Evolutionary conservation across 2,888 invertebrate species (phyloP), one percentile per base, ranked within the genome.

Genomic region (Germaria angustata): DNA sequence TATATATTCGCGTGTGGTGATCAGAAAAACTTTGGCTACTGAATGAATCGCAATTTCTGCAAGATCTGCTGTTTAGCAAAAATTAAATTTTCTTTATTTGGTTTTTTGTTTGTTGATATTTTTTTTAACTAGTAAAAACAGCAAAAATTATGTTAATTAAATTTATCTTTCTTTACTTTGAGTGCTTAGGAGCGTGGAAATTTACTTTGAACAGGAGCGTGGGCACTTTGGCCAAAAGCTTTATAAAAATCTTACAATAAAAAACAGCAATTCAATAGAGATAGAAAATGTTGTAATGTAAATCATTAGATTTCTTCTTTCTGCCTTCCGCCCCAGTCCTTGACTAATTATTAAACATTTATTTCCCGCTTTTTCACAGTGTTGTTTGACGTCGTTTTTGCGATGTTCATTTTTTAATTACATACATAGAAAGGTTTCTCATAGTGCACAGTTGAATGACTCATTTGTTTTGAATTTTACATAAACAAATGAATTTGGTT

Each of bases 11-110:
- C 49, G 75, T 79, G 71, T 69, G 61, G 5, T 76, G 66, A 76
- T 53, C 76, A 24, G n/a, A n/a, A 71, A 82, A 82, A 55, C 59
- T 79, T 79, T 82, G 66, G 82, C 82, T 61, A 68, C 71, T 75
- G 59, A 82, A 82, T 82, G 75, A 82, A 79, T 49, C 53, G 15
- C 59, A 49, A 39, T 79, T 61, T 55, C 22, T 63, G 59, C 51
- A 49, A 78, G 59, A 71, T 75, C 53, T 53, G 41, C 44, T 59
- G 53, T 51, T 57, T 51, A 76, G 76, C 2, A 15, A 34, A 63
- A 66, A 51, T 32, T 34, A 9, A 15, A 20, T 63, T 61, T 69
- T n/a, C 15, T 73, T 66, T n/a, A 41, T 66, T 63, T 36, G 61
- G 57, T 32, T 72, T 71, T 65, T 65, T 22, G 2, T 51, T 51